These are phyloP conservation scores for Piscicola geometra DNA, from an alignment of 2,888 invertebrate genomes.

Conservation along the genomic window DNA sequence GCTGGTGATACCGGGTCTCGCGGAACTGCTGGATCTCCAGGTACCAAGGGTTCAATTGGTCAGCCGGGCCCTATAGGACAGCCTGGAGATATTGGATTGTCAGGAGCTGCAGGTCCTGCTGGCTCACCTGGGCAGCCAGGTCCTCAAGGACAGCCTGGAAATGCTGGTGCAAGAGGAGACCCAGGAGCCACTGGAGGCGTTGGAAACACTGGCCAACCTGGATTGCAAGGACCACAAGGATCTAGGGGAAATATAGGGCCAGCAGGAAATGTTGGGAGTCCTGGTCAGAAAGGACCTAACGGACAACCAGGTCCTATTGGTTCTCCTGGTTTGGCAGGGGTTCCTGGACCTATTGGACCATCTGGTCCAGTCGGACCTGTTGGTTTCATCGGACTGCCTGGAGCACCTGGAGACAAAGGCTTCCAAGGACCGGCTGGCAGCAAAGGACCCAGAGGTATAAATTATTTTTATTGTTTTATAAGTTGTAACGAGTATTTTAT, in stretches of 20 bases:
- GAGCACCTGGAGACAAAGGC: constrained; percentile 28
- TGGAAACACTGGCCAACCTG: constrained; percentile 25
- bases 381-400: constrained; percentile 31
- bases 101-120: constrained; percentile 34
- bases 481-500: no score
- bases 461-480: no score
- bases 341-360: neutral
- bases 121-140: constrained; percentile 38
- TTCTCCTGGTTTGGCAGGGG: neutral
- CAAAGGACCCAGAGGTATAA: constrained; percentile 18
- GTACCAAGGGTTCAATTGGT: constrained; percentile 30
- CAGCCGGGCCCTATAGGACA: constrained; percentile 37
- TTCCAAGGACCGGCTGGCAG: neutral
- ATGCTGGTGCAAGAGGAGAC: constrained; percentile 29
- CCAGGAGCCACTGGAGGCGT: constrained; percentile 3
- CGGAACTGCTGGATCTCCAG: constrained; percentile 16
- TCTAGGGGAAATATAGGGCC: constrained; percentile 24
- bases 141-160: constrained; percentile 29
- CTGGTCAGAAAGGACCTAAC: constrained; percentile 11
- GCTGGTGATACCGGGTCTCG: constrained; percentile 30
- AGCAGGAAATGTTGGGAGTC: neutral
- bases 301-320: constrained; percentile 12
- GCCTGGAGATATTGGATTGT: constrained; percentile 37
- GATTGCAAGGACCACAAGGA: constrained; percentile 25
- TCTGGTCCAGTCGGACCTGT: neutral